phyloP scores from a whole-genome alignment of 2,113 vertebrate genomes.

The Antechinus stuartii region DNA sequence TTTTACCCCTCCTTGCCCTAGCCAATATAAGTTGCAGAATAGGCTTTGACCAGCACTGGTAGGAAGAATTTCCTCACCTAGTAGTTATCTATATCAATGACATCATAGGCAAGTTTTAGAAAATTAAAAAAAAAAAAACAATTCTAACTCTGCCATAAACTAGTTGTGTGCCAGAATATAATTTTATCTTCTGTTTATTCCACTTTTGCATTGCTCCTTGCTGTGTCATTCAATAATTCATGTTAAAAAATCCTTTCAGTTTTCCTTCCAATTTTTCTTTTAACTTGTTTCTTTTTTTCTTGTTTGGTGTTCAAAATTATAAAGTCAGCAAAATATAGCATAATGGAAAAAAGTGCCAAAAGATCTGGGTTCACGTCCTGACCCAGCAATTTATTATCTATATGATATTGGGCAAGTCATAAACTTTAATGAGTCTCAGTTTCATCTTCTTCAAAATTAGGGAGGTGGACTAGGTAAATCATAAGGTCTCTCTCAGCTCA shows the following conservation, averaged over 20 bases:
- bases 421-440: background rate
- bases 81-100: background rate
- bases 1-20: background rate
- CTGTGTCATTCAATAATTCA: background rate
- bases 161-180: background rate
- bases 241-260: background rate
- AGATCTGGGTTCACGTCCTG: background rate
- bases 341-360: background rate
- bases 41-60: background rate
- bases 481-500: background rate
- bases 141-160: too few species aligned
- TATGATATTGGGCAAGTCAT: background rate
- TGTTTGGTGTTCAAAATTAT: background rate
- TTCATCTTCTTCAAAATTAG: background rate
- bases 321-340: background rate
- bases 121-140: too few species aligned
- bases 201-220: background rate
- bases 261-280: background rate
- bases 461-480: background rate
- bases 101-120: background rate
- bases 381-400: background rate
- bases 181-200: background rate
- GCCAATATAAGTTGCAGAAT: background rate
- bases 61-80: background rate
- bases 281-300: background rate